These are phyloP conservation scores for Hylyphantes graminicola DNA, from an alignment of 1,140 invertebrate genomes.

Conservation along the genomic window DNA sequence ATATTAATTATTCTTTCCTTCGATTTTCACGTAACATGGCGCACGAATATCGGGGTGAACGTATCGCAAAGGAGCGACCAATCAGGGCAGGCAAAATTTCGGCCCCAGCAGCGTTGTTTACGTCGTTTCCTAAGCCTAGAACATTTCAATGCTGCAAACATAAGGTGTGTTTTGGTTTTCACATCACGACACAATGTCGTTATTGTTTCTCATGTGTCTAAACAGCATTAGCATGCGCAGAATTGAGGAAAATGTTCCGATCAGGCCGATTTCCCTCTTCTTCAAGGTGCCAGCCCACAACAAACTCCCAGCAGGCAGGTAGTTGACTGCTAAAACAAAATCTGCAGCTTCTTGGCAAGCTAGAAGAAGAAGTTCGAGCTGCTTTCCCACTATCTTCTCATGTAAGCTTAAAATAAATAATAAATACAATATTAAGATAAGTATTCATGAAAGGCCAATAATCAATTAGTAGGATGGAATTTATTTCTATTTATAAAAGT, in stretches of 20 bases:
- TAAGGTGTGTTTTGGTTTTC: too few relatives aligned
- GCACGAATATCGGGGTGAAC: too few relatives aligned
- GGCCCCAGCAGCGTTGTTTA: too few relatives aligned
- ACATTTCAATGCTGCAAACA: too few relatives aligned
- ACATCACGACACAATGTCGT: background rate
- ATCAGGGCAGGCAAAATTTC: too few relatives aligned
- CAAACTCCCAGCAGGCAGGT: constrained; percentile 35
- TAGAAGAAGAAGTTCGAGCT: constrained; percentile 18
- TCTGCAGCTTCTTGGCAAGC: constrained; percentile 41
- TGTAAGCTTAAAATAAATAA: constrained; percentile 17
- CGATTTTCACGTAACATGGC: too few relatives aligned
- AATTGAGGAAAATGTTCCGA: constrained; percentile 34
- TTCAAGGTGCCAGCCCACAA: constrained; percentile 40
- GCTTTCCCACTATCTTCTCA: constrained; percentile 38
- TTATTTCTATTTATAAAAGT: background rate
- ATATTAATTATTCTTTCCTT: too few relatives aligned
- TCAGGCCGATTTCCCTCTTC: constrained; percentile 21
- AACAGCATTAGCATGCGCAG: constrained; percentile 17
- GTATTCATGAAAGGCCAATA: background rate
- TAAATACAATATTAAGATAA: background rate
- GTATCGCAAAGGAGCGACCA: too few relatives aligned
- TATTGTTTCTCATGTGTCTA: constrained; percentile 13
- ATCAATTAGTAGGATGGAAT: background rate
- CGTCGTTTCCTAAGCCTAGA: too few relatives aligned
- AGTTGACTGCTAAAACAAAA: constrained; percentile 41